Conservation (phyloP, 2,113 vertebrate genomes). For the Mesitornis unicolor region DNA sequence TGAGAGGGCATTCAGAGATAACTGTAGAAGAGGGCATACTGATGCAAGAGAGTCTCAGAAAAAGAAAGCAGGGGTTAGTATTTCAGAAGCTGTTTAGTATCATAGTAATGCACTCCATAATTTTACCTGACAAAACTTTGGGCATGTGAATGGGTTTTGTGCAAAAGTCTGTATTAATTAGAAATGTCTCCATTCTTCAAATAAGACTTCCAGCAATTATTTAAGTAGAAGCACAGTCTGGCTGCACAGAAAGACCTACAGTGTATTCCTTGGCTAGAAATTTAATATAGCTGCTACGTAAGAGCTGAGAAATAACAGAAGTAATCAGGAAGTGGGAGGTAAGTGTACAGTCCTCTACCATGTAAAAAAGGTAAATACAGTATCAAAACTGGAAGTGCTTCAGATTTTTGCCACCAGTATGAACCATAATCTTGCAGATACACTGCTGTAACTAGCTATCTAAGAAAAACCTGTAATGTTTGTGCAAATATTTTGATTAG, state of each 20-base stretch:
- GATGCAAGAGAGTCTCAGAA: rapidly evolving
- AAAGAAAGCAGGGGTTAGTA: neutral
- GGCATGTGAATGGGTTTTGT: neutral
- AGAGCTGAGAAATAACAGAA: neutral
- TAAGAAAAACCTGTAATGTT: neutral
- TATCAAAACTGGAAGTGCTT: neutral
- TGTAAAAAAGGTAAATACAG: neutral
- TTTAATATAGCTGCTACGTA: neutral
- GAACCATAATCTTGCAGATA: neutral
- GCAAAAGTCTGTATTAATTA: neutral
- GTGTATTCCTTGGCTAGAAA: neutral
- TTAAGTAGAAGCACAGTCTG: neutral
- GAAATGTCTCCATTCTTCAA: neutral
- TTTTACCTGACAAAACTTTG: neutral
- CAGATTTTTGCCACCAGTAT: neutral
- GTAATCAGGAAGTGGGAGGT: neutral
- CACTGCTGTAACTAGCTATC: neutral
- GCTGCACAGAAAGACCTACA: neutral
- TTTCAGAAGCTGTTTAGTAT: neutral
- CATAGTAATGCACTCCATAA: neutral
- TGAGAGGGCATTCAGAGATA: neutral
- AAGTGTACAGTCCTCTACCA: neutral
- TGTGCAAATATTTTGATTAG: neutral
- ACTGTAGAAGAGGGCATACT: neutral
- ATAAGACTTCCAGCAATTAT: neutral